Evolutionary conservation across 2,888 invertebrate species (phyloP).

Genomic region (Pristionchus entomophagus): DNA sequence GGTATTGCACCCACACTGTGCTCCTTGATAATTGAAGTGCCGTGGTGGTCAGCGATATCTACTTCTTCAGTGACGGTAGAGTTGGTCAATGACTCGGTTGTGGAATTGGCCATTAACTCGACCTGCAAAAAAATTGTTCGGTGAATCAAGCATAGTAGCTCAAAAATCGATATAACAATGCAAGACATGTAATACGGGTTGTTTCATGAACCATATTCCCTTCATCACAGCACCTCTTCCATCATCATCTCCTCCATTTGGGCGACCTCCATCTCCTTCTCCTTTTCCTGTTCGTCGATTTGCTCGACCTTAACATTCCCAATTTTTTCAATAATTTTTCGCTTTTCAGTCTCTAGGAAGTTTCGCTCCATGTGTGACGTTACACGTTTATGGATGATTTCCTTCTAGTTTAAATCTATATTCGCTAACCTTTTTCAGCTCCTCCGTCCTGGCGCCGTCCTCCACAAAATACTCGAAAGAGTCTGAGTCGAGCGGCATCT

Average conservation of each 20-base stretch:
- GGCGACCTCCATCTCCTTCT: not conserved
- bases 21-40: not conserved
- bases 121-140: not conserved
- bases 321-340: too few relatives aligned
- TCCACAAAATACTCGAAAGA: not conserved
- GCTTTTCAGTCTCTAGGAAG: too few relatives aligned
- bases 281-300: not conserved
- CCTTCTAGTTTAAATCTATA: too few relatives aligned
- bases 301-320: too few relatives aligned
- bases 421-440: not conserved
- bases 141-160: too few relatives aligned
- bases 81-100: not conserved
- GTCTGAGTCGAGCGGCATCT: not conserved
- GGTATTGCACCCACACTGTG: not conserved
- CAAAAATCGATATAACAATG: too few relatives aligned
- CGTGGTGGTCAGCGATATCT: not conserved
- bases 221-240: not conserved
- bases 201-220: too few relatives aligned
- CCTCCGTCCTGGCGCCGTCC: not conserved
- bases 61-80: not conserved
- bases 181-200: too few relatives aligned
- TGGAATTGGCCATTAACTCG: not conserved
- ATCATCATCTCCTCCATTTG: constrained; percentile 22
- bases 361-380: too few relatives aligned
- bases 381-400: too few relatives aligned